Evolutionary conservation across 2,113 vertebrate species (phyloP).

Genomic region (Muntiacus muntjak): DNA sequence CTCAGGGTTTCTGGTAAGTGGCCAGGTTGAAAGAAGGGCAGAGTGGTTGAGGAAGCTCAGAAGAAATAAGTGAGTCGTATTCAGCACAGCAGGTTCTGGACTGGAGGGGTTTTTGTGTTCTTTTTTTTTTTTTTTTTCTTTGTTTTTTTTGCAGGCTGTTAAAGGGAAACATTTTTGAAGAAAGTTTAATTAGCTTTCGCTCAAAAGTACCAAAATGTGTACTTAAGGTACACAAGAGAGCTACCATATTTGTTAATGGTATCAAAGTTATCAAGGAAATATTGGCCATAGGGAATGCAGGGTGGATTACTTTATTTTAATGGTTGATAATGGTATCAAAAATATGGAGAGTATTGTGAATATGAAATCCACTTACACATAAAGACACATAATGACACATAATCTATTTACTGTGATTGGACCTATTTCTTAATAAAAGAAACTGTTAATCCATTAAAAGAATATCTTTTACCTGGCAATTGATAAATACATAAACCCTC

Average conservation of each 20-base stretch:
- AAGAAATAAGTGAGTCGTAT: background rate
- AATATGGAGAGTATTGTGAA: slow-evolving; percentile 22
- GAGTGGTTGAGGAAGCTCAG: background rate
- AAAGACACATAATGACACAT: slow-evolving; percentile 6
- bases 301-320: slow-evolving; percentile 63
- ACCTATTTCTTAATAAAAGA: background rate
- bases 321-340: slow-evolving; percentile 49
- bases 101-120: background rate
- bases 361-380: slow-evolving; percentile 31
- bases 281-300: slow-evolving; percentile 50
- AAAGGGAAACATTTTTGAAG: background rate
- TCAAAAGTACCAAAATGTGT: background rate
- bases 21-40: background rate
- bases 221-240: slow-evolving; percentile 23
- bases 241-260: slow-evolving; percentile 52
- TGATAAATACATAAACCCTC: background rate
- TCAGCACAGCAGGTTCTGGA: background rate
- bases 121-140: background rate
- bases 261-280: slow-evolving; percentile 52
- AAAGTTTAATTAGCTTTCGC: slow-evolving; percentile 44
- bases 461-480: background rate
- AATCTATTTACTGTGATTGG: slow-evolving; percentile 15
- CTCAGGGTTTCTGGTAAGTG: background rate
- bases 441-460: slow-evolving; percentile 10
- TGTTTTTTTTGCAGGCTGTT: background rate